Evolutionary conservation across 2,797 vertebrate species (phyloP).

Genomic region (Hemibagrus guttatus): DNA sequence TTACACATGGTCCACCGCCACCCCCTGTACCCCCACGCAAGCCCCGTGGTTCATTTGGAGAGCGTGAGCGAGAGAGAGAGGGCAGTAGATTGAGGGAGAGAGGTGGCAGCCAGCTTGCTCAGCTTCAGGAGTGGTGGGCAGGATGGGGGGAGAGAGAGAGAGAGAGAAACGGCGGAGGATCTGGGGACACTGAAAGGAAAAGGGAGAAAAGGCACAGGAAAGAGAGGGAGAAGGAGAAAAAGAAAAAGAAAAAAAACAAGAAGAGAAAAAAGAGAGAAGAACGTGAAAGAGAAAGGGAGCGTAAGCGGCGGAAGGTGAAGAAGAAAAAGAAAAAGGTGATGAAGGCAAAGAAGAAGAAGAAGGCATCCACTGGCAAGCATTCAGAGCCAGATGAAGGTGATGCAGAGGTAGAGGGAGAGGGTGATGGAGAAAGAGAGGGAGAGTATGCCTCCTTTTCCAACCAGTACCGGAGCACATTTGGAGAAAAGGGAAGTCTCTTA

Average conservation of each 20-base stretch:
- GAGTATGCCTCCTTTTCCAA: constrained; percentile 77
- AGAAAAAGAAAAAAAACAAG: constrained; percentile 77
- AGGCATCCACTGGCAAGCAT: constrained; percentile 68
- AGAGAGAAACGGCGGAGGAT: constrained; percentile 59
- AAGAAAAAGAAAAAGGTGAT: constrained; percentile 76
- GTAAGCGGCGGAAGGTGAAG: constrained; percentile 78
- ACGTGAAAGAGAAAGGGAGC: constrained; percentile 74
- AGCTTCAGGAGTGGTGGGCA: constrained; percentile 82
- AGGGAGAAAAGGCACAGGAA: constrained; percentile 76
- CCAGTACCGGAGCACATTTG: constrained; percentile 75
- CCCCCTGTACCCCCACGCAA: constrained; percentile 81
- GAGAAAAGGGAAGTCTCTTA: constrained; percentile 73
- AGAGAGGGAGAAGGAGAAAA: constrained; percentile 77
- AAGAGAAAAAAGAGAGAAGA: constrained; percentile 74
- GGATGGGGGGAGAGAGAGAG: constrained; percentile 79
- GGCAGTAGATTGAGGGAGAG: constrained; percentile 78
- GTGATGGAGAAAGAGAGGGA: constrained; percentile 72
- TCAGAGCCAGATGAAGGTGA: constrained; percentile 80
- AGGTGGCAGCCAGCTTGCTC: constrained; percentile 78
- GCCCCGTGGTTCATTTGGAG: constrained; percentile 79
- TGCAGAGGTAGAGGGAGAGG: constrained; percentile 73
- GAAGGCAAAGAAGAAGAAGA: constrained; percentile 75
- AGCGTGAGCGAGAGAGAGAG: constrained; percentile 84
- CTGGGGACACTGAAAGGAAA: constrained; percentile 70
- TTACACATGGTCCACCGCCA: constrained; percentile 76